phyloP scores from a whole-genome alignment of 1,140 invertebrate genomes.

The Cydia splendana region DNA sequence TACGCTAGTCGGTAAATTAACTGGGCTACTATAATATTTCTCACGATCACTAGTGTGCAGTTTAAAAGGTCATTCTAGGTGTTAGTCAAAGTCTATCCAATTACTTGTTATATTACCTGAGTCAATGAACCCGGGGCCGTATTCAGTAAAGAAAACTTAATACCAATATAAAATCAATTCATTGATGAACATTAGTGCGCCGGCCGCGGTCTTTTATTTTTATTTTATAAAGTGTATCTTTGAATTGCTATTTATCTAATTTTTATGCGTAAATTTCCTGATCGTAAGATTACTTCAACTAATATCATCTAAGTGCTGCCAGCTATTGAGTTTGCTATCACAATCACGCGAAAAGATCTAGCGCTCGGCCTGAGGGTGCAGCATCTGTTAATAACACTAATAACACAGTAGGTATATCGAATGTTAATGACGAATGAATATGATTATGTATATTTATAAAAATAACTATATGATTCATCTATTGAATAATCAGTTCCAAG shows the following conservation, averaged over 20 bases:
- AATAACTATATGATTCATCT: not conserved
- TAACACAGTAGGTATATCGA: not conserved
- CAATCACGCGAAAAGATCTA: not conserved
- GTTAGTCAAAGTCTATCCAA: not conserved
- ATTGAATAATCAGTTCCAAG: not conserved
- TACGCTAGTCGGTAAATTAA: slow-evolving; percentile 4
- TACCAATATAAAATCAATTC: too few species aligned
- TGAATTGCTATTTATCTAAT: too few species aligned
- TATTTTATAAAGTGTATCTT: too few species aligned
- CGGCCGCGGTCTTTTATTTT: too few species aligned
- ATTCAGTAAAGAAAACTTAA: too few species aligned
- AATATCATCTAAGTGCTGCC: not conserved
- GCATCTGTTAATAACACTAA: not conserved
- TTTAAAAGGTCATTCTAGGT: not conserved
- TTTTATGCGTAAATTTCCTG: not conserved
- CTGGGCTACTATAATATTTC: slow-evolving; percentile 2
- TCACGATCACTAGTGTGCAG: not conserved
- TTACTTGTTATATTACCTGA: not conserved
- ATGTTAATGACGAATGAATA: not conserved
- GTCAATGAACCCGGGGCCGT: not conserved
- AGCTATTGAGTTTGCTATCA: slow-evolving; percentile 1
- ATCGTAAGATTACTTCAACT: not conserved
- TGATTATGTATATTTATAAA: not conserved
- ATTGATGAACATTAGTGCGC: too few species aligned
- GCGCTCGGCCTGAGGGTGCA: not conserved